Conservation (phyloP, 2,888 invertebrate genomes). For the Limnephilus lunatus region DNA sequence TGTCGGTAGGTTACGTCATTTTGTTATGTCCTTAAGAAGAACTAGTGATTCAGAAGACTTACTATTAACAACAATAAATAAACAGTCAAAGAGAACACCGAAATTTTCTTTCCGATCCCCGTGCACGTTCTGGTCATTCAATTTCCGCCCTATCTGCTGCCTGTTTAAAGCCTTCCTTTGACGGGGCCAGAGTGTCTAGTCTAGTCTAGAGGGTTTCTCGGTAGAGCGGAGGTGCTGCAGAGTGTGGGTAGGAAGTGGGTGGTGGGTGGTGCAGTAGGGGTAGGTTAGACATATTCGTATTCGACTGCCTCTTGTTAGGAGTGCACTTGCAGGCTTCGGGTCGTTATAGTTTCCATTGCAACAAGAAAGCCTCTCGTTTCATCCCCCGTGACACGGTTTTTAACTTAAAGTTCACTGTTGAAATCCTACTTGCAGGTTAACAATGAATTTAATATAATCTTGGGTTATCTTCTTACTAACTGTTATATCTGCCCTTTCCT, state of each 20-base stretch:
- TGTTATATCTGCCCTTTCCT: no score
- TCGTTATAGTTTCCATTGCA: conserved; percentile 39
- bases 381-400: neutral
- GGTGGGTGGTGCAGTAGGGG: neutral
- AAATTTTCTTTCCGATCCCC: neutral
- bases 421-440: neutral
- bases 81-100: neutral
- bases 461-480: neutral
- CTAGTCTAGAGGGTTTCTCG: neutral
- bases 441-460: neutral
- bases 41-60: no score
- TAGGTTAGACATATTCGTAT: conserved; percentile 34
- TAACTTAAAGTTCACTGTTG: neutral
- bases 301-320: conserved; percentile 48
- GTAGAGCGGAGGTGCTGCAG: neutral
- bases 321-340: conserved; percentile 33
- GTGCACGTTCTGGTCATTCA: conserved; percentile 3
- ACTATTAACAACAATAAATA: no score
- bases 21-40: no score
- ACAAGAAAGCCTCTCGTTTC: conserved; percentile 15
- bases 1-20: no score
- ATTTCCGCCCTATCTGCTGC: neutral
- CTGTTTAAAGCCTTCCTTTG: conserved; percentile 22
- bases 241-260: neutral
- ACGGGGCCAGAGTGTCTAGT: neutral